Evolutionary conservation across 2,888 invertebrate species (phyloP), one percentile per base, ranked within the genome.

Genomic region (Notocelia uddmanniana): DNA sequence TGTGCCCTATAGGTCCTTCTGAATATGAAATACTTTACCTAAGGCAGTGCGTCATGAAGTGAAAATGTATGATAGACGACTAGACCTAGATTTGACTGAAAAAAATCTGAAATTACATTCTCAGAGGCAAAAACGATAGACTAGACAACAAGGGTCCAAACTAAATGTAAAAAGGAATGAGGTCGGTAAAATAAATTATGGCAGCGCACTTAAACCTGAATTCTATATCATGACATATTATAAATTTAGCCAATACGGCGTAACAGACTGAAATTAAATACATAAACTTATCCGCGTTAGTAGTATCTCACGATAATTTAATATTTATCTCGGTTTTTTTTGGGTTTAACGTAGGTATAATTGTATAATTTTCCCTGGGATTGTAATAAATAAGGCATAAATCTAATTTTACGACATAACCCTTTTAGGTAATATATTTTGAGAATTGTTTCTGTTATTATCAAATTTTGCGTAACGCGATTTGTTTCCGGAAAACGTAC

Each of bases 361-460:
- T 18, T 55, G 31, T 18, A 48, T 48, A 48, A 48, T 10, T 26
- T 41, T 54, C 60, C 50, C 68, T 37, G 18, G 50, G 52, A 52
- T 60, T 37, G 54, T 50, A n/a, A 52, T n/a, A 66, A 60, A 67
- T 31, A 54, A 71, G 48, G 52, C 31, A 31, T 50, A 52, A 67
- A 66, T 37, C 41, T 59, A 54, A 60, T 66, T 71, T 45, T 45
- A 26, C 41, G 34, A 19, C 18, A 52, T 31, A 55, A 69, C 45
- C 67, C 71, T 67, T 72, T 62, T 23, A 31, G 55, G 21, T 62
- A 54, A 37, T 54, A 60, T 26, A 59, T 71, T 67, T 54, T 41
- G 34, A 31, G 54, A 10, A 52, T 66, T 66, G 71, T 63, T 69
- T 63, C n/a, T 59, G n/a, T 26, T 66, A 66, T 71, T 67, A 67